Evolutionary conservation across 2,113 vertebrate species (phyloP), one percentile per base, ranked within the genome.

Genomic region (Planiliza haematocheilus): DNA sequence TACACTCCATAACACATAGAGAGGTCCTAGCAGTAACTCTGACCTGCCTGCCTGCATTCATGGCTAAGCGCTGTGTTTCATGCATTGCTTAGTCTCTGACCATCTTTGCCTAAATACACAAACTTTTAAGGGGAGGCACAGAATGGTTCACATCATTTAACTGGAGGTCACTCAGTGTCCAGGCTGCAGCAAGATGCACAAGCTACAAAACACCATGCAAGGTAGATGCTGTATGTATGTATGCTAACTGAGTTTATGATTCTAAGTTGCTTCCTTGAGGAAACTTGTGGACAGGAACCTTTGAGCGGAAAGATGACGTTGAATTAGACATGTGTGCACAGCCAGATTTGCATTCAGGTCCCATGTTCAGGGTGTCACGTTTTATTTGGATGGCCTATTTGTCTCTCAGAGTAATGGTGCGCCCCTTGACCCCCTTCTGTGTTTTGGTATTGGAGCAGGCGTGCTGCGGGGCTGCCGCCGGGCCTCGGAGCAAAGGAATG

Each of bases 331-430:
- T 24, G 53, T 48, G 34, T 56, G 43, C 57, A 17, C 39, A 48
- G 59, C 48, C 61, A 17, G 41, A 49, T 61, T 49, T 58, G 70
- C 58, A 58, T 78, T 85, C 70, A 71, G 11, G 42, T 65, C 53
- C 53, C 37, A n/a, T 75, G 74, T 70, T 77, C 10, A 24, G 57
- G 78, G 78, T 85, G 81, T 87, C 58, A 14, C 81, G 74, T 84
- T 91, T 87, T 87, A 86, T 91, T 90, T 86, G 69, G 81, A 81
- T 61, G 86, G 63, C 56, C 81, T 80, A 73, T 90, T 91, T 77
- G 71, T 82, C 73, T 90, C 24, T 51, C 52, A 56, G 84, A 87
- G 77, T 85, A 87, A 92, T 77, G 72, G 53, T 7, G 63, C 62
- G 62, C 72, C 72, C 69, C 70, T 21, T 84, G 82, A 89, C 87